These are phyloP conservation scores for Ctena decussata DNA, from an alignment of 2,888 invertebrate species.

Conservation along the genomic window DNA sequence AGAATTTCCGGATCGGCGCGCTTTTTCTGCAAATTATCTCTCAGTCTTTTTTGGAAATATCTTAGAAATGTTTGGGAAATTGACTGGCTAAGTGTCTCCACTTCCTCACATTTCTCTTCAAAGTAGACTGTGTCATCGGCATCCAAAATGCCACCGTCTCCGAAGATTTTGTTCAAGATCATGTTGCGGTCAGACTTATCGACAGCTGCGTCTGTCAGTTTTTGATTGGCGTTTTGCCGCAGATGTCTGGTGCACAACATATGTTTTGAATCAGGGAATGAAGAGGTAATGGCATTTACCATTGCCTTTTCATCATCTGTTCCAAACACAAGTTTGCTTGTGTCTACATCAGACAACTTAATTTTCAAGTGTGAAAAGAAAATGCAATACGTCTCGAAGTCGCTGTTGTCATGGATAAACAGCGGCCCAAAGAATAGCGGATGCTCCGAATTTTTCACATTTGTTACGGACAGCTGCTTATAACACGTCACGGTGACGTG, in stretches of 20 bases:
- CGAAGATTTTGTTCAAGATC: constrained; percentile 17
- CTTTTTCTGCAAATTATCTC: background rate
- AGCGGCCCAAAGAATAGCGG: constrained; percentile 52
- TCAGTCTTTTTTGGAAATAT: constrained; percentile 4
- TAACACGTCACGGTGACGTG: too few species aligned
- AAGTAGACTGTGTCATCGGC: background rate
- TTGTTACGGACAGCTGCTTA: constrained; percentile 23
- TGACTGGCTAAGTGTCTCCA: background rate
- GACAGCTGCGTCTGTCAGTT: constrained; percentile 26
- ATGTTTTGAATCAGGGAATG: constrained; percentile 16
- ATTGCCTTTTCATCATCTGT: constrained; percentile 28
- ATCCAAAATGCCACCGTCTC: background rate
- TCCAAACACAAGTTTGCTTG: constrained; percentile 27
- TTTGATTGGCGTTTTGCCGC: constrained; percentile 33
- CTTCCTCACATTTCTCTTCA: background rate
- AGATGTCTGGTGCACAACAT: constrained; percentile 40
- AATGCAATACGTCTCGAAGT: constrained; percentile 21
- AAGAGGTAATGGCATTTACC: background rate
- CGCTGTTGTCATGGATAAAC: background rate
- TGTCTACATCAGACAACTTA: background rate
- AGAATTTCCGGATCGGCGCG: background rate
- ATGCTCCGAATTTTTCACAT: background rate
- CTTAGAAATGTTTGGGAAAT: background rate
- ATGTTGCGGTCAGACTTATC: background rate
- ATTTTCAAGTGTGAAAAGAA: constrained; percentile 39